A percentile compares a stretch with the other conserved stretches of the same genome.
phyloP scores from a whole-genome alignment of 2,888 invertebrate genomes.

The Chrysolina oricalcia region DNA sequence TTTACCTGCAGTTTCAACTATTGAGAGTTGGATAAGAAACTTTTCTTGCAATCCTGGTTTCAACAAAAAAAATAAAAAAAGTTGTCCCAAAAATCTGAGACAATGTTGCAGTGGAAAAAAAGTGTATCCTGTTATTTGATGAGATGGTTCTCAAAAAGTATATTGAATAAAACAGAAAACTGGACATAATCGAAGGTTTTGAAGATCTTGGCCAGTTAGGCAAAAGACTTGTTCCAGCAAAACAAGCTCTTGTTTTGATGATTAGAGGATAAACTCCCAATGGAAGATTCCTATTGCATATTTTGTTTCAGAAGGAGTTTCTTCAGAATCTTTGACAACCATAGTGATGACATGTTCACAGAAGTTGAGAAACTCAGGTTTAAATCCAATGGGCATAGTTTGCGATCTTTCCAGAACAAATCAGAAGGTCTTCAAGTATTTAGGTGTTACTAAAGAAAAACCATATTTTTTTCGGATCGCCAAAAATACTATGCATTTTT shows the following conservation, averaged over 20 bases:
- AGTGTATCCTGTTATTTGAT: no score
- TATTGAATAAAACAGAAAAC: not conserved
- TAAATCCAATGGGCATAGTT: no score
- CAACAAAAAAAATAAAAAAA: no score
- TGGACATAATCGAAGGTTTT: no score
- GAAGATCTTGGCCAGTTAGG: no score
- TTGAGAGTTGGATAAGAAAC: not conserved
- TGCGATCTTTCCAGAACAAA: constrained; percentile 1
- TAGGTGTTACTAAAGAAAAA: not conserved
- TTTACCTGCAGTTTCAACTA: no score
- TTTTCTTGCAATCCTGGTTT: not conserved
- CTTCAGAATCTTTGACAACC: not conserved
- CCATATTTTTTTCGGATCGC: not conserved
- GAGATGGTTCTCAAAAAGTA: not conserved
- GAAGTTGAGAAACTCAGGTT: no score
- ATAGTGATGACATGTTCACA: no score
- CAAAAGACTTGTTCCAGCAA: no score
- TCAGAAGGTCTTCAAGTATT: not conserved
- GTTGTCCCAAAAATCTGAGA: not conserved
- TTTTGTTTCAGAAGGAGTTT: no score
- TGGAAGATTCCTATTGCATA: not conserved
- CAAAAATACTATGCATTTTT: not conserved
- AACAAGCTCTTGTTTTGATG: no score
- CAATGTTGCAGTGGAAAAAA: not conserved
- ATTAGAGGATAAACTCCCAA: no score